A percentile compares a stretch with the other conserved stretches of the same genome.
phyloP scores from a whole-genome alignment of 1,140 invertebrate species.

The Semibalanus balanoides region DNA sequence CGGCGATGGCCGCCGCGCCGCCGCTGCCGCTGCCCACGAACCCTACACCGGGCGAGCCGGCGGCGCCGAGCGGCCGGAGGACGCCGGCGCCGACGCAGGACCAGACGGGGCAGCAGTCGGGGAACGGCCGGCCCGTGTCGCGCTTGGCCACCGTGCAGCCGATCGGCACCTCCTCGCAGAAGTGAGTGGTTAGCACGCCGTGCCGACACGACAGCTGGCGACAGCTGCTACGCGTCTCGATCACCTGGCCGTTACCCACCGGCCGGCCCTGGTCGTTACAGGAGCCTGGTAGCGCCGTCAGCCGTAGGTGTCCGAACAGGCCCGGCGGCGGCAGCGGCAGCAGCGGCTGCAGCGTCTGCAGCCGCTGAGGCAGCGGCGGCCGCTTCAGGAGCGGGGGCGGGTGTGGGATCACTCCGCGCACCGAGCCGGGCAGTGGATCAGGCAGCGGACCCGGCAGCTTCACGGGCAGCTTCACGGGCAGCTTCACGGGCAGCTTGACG shows the following conservation, averaged over 20 bases:
- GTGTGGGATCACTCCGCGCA: too few relatives aligned
- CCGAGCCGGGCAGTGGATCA: too few relatives aligned
- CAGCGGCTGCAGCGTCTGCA: too few relatives aligned
- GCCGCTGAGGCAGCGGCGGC: not conserved
- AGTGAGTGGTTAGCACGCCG: not conserved
- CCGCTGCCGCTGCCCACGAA: not conserved
- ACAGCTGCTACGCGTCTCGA: not conserved
- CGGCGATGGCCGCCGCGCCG: too few relatives aligned
- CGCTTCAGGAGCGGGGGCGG: not conserved
- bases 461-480: constrained; percentile 4
- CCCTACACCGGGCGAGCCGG: too few relatives aligned
- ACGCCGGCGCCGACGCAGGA: not conserved
- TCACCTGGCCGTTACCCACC: not conserved
- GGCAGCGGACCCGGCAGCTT: constrained; percentile 4
- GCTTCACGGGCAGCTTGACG: constrained; percentile 5
- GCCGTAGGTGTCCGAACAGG: too few relatives aligned
- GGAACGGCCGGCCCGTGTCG: not conserved
- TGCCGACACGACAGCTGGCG: not conserved
- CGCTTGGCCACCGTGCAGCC: not conserved
- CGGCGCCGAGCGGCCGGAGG: too few relatives aligned
- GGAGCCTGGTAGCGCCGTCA: not conserved
- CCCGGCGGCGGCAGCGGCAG: too few relatives aligned
- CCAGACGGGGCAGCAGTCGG: not conserved
- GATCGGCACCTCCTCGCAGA: not conserved
- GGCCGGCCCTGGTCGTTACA: not conserved